Conservation (phyloP, 2,797 vertebrate species). For the Eulemur albifrons region DNA sequence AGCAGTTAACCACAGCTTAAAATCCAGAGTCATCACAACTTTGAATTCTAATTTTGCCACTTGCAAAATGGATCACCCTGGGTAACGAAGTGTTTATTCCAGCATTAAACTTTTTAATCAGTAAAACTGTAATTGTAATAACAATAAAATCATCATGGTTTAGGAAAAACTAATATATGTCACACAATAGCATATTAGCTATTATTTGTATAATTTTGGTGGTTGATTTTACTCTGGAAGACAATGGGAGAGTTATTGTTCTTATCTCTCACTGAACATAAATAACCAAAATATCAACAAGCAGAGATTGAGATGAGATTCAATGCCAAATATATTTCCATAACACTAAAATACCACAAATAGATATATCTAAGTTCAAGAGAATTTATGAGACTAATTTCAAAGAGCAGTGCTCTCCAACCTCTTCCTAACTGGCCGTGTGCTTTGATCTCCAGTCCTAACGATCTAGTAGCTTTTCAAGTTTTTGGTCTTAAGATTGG, state of each 20-base stretch:
- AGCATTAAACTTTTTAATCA: background rate
- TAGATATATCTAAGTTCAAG: background rate
- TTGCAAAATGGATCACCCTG: background rate
- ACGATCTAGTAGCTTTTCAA: background rate
- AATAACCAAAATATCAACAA: background rate
- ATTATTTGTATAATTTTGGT: background rate
- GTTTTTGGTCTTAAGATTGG: background rate
- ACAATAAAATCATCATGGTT: background rate
- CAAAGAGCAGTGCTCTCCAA: background rate
- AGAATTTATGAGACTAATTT: background rate
- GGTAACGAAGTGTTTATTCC: background rate
- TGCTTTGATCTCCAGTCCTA: background rate
- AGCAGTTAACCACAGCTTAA: background rate
- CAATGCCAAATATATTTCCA: background rate
- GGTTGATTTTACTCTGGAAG: background rate
- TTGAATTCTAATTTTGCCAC: background rate
- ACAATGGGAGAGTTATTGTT: background rate
- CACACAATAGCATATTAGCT: background rate
- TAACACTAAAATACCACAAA: background rate
- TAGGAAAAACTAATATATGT: background rate
- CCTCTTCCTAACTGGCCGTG: background rate
- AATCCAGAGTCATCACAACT: background rate
- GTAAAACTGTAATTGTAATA: background rate
- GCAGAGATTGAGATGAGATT: background rate
- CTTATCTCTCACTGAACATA: background rate